Percentiles rank a stretch among this genome's conserved stretches.
phyloP scores from a whole-genome alignment of 2,888 invertebrate genomes.

The Tortricodes alternella region DNA sequence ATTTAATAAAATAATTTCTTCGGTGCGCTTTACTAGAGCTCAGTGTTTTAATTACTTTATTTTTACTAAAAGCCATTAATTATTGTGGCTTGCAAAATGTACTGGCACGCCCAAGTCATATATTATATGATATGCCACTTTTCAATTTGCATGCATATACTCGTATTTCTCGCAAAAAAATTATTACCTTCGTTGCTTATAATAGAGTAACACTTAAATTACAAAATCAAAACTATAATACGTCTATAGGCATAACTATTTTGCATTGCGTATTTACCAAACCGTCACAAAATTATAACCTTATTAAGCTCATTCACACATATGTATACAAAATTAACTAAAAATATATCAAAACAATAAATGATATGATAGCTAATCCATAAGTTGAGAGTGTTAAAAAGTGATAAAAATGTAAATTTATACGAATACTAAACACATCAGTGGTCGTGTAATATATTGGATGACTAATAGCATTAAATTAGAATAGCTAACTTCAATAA shows the following conservation, averaged over 20 bases:
- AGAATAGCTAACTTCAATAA: constrained; percentile 5
- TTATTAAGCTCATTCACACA: constrained; percentile 11
- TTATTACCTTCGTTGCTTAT: neutral
- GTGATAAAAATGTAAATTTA: constrained; percentile 64
- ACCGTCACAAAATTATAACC: constrained; percentile 1
- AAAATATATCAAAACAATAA: constrained; percentile 33
- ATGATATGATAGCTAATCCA: constrained; percentile 40
- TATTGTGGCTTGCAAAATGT: constrained; percentile 3
- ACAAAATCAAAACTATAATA: neutral
- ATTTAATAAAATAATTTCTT: constrained; percentile 15
- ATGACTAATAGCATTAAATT: constrained; percentile 20
- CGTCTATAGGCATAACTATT: no score
- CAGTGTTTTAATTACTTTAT: constrained; percentile 9
- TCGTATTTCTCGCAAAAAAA: constrained; percentile 1
- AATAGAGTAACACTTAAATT: neutral
- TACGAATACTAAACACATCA: constrained; percentile 49
- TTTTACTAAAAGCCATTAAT: constrained; percentile 13
- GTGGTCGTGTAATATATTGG: constrained; percentile 31
- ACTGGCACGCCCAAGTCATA: constrained; percentile 7
- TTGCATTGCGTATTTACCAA: constrained; percentile 4
- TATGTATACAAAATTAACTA: constrained; percentile 28
- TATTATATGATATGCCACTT: constrained; percentile 10
- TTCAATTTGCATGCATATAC: constrained; percentile 19
- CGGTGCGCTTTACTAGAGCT: constrained; percentile 7
- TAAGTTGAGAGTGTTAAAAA: constrained; percentile 45